A percentile compares a stretch with the other conserved stretches of the same genome.
Evolutionary conservation across 2,888 invertebrate species (phyloP).

Genomic region (Drosophila phalerata): DNA sequence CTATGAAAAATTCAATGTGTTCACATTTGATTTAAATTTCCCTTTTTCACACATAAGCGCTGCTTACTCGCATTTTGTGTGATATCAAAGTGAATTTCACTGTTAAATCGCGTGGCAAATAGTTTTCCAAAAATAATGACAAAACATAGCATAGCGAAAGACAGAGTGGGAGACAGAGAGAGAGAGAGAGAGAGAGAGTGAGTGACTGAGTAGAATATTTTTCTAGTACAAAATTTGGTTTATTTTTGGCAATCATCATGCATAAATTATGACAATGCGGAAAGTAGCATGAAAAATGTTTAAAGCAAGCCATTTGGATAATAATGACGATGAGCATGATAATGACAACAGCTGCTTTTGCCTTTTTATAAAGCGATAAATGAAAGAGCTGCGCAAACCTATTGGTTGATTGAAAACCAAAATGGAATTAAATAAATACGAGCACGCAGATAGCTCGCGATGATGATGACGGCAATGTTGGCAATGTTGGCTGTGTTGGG

Average conservation of each 20-base stretch:
- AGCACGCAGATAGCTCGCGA: slow-evolving; percentile 43
- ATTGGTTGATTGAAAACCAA: slow-evolving; percentile 75
- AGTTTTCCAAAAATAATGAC: slow-evolving; percentile 61
- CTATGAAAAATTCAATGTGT: slow-evolving; percentile 70
- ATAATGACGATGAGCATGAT: slow-evolving; percentile 31
- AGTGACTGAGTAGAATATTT: slow-evolving; percentile 30
- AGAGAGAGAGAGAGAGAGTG: not conserved
- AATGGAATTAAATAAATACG: slow-evolving; percentile 80
- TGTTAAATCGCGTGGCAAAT: slow-evolving; percentile 79
- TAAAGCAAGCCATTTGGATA: slow-evolving; percentile 7
- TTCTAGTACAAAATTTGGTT: slow-evolving; percentile 22
- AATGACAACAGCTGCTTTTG: slow-evolving; percentile 54
- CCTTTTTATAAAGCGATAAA: slow-evolving; percentile 57
- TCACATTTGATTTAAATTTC: slow-evolving; percentile 78
- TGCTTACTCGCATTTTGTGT: slow-evolving; percentile 39
- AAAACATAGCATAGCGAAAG: no score
- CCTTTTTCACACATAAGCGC: slow-evolving; percentile 41
- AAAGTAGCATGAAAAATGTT: slow-evolving; percentile 40
- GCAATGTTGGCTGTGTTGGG: slow-evolving; percentile 17
- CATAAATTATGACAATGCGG: slow-evolving; percentile 53
- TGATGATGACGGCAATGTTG: slow-evolving; percentile 30
- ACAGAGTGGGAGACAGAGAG: not conserved
- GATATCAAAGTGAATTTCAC: slow-evolving; percentile 72
- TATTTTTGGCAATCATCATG: slow-evolving; percentile 66
- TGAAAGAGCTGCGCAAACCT: slow-evolving; percentile 65